Percentiles rank a stretch among this genome's conserved stretches.
These are phyloP conservation scores for Bothrops jararaca DNA, from an alignment of 2,113 vertebrate genomes.

Conservation along the genomic window DNA sequence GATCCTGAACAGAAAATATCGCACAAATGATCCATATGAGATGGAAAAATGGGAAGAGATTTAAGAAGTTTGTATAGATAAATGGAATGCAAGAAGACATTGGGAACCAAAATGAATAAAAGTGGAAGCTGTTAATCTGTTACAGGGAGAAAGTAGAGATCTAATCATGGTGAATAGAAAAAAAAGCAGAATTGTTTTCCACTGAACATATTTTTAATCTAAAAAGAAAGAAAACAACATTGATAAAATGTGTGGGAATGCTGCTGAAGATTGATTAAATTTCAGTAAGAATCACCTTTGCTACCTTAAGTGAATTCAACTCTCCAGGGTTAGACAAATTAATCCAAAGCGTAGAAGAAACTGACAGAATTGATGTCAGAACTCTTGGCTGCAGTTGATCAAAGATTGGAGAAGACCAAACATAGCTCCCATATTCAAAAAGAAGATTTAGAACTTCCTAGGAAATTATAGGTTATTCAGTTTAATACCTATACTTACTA, in stretches of 20 bases:
- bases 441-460: not conserved
- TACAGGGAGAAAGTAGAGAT: not conserved
- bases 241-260: not conserved
- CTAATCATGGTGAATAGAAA: not conserved
- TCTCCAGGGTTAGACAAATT: not conserved
- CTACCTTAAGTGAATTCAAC: not conserved
- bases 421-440: not conserved
- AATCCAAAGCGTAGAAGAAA: not conserved
- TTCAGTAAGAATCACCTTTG: not conserved
- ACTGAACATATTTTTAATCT: not conserved
- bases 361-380: not conserved
- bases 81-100: not conserved
- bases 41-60: not conserved
- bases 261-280: not conserved
- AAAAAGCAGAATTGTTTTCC: not conserved
- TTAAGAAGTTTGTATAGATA: not conserved
- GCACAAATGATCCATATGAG: not conserved
- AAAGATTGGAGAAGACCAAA: not conserved
- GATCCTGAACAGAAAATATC: not conserved
- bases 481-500: not conserved
- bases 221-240: not conserved
- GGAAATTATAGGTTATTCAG: not conserved
- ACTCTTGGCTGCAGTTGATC: not conserved
- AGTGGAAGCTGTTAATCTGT: not conserved
- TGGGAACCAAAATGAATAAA: not conserved